Evolutionary conservation across 2,888 invertebrate genomes (phyloP).

Genomic region (Rutpela maculata): DNA sequence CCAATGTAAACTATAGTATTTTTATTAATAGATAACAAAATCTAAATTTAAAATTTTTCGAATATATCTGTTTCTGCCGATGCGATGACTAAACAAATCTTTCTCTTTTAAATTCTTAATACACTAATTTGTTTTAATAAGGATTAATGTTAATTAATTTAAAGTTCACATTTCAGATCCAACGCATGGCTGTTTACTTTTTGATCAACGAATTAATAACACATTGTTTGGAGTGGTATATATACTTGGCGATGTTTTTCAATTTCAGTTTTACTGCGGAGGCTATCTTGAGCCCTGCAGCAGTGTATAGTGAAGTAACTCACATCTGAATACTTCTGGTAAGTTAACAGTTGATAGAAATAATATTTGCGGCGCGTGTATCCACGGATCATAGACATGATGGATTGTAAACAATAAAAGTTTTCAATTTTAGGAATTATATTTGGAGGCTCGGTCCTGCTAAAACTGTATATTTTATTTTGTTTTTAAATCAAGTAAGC

Average conservation of each 20-base stretch:
- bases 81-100: slow-evolving; percentile 1
- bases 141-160: slow-evolving; percentile 60
- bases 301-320: slow-evolving; percentile 56
- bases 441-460: too few relatives aligned
- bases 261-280: slow-evolving; percentile 68
- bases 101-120: not conserved
- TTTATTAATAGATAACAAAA: slow-evolving; percentile 11
- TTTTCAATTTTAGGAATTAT: too few relatives aligned
- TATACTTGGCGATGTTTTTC: slow-evolving; percentile 66
- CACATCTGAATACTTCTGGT: slow-evolving; percentile 67
- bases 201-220: slow-evolving; percentile 67
- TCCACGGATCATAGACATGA: too few relatives aligned
- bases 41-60: not conserved
- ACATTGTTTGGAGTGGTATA: slow-evolving; percentile 68
- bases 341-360: slow-evolving; percentile 45
- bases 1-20: slow-evolving; percentile 9
- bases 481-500: too few relatives aligned
- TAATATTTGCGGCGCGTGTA: not conserved
- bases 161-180: slow-evolving; percentile 57
- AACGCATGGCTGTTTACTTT: slow-evolving; percentile 67
- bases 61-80: not conserved
- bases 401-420: too few relatives aligned
- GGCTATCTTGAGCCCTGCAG: slow-evolving; percentile 69
- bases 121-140: slow-evolving; percentile 50
- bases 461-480: too few relatives aligned